These are phyloP conservation scores for Drosophila bocqueti DNA, from an alignment of 1,140 invertebrate species.

Conservation along the genomic window DNA sequence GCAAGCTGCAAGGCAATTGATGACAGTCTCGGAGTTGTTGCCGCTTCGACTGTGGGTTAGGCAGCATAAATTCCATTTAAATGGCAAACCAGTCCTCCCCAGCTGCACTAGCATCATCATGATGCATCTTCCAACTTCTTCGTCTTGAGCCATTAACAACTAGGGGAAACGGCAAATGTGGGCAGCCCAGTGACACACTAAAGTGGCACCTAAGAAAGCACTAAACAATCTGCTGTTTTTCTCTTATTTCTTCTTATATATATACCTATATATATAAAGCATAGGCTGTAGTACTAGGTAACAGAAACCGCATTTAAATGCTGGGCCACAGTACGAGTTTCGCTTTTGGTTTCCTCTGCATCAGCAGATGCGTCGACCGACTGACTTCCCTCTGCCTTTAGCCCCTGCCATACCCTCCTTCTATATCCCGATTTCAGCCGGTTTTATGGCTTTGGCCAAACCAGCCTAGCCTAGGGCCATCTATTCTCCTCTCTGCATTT, in stretches of 20 bases:
- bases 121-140: conserved; percentile 58
- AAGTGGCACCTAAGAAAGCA: conserved; percentile 58
- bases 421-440: conserved; percentile 42
- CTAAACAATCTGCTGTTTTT: conserved; percentile 11
- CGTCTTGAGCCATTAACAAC: conserved; percentile 67
- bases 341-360: conserved; percentile 46
- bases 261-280: conserved; percentile 16
- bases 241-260: conserved; percentile 2
- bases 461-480: conserved; percentile 68
- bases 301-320: conserved; percentile 76
- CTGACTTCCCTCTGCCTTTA: not conserved
- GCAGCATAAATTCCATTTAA: conserved; percentile 81
- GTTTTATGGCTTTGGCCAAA: conserved; percentile 70
- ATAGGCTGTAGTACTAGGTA: conserved; percentile 28
- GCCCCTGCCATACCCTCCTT: conserved; percentile 1
- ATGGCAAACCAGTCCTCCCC: conserved; percentile 64
- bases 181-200: conserved; percentile 79
- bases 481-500: conserved; percentile 35
- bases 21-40: conserved; percentile 52
- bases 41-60: conserved; percentile 56
- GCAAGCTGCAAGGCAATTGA: conserved; percentile 61
- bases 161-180: conserved; percentile 68
- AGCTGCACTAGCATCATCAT: conserved; percentile 23
- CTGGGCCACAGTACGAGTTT: conserved; percentile 34
- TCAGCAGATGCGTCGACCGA: conserved; percentile 58